phyloP scores from a whole-genome alignment of 2,797 vertebrate species.

The Kryptopterus vitreolus region DNA sequence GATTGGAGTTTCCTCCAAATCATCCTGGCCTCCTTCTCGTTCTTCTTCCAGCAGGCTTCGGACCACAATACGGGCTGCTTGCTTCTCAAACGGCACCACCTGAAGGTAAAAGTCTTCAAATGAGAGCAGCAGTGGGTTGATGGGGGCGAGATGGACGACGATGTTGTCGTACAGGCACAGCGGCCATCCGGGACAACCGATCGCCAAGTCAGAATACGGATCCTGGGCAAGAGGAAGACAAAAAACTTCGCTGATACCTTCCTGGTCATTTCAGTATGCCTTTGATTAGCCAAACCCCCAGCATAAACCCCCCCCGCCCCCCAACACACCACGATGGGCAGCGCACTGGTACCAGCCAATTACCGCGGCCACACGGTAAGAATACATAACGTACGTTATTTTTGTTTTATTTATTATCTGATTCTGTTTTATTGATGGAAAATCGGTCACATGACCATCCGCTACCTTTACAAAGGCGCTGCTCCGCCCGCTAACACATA shows the following conservation, averaged over 20 bases:
- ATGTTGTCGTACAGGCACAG: constrained; percentile 82
- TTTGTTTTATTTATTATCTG: no score
- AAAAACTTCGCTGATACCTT: neutral
- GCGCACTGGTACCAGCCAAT: no score
- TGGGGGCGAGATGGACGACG: constrained; percentile 80
- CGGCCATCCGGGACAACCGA: constrained; percentile 87
- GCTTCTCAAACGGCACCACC: constrained; percentile 73
- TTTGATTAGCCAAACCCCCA: no score
- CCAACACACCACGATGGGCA: no score
- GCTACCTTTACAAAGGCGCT: no score
- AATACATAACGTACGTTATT: no score
- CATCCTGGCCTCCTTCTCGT: constrained; percentile 71
- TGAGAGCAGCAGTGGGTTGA: constrained; percentile 78
- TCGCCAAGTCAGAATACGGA: constrained; percentile 76
- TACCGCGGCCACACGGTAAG: no score
- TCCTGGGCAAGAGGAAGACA: constrained; percentile 68
- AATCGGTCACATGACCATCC: no score
- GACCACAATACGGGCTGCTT: constrained; percentile 69
- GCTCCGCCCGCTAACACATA: no score
- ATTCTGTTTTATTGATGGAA: no score
- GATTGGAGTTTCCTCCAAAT: constrained; percentile 76
- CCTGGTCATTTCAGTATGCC: neutral
- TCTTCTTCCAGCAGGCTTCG: constrained; percentile 82
- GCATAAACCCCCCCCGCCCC: no score
- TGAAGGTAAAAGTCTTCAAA: constrained; percentile 89